Evolutionary conservation across 2,797 vertebrate genomes (phyloP), one percentile per base, ranked within the genome.

Genomic region (Cercopithecus hamlyni): DNA sequence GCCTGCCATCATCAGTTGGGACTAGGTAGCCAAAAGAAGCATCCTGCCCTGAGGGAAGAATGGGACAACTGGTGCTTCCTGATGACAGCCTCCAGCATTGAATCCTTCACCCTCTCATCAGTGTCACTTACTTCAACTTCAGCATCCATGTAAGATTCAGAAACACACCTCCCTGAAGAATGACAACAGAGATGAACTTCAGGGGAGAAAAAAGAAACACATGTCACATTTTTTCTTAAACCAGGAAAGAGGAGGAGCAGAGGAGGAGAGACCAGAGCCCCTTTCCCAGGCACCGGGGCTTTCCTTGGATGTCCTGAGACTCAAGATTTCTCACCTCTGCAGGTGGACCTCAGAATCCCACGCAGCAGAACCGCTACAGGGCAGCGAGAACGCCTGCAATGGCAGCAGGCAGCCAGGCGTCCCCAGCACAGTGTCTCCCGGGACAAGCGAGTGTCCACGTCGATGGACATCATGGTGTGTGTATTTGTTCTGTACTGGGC

Each of bases 51-150:
- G 98, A 33, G 97, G 50, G 98, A 99, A 96, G 99, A 99, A 93
- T 99, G 99, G 97, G 99, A 99, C 97, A 99, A 99, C 95, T 99
- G 99, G 98, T 99, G 99, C 90, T 99, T 99, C 97, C 97, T 99
- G 50, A 99, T 99, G 98, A 99, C 98, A 12, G 98, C 99, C 14
- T 99, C 99, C 72, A 98, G 98, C 11, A 93, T 99, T 36, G 98
- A 99, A 98, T 99, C 99, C 96, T 99, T 99, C 96, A 99, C 99
- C 1, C 99, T 99, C 8, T 99, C 89, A 98, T 99, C 96, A 99
- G 98, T 5, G 98, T 99, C 91, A 98, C 87, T 1, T 99, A 99
- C 94, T 99, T 99, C 77, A 99, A 99, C 87, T 67, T 99, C 94
- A 99, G 98, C 92, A 99, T 99, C 98, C 99, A 99, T 86, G 99